These are phyloP conservation scores for Prunella strophiata DNA, from an alignment of 2,797 vertebrate species.

Conservation along the genomic window DNA sequence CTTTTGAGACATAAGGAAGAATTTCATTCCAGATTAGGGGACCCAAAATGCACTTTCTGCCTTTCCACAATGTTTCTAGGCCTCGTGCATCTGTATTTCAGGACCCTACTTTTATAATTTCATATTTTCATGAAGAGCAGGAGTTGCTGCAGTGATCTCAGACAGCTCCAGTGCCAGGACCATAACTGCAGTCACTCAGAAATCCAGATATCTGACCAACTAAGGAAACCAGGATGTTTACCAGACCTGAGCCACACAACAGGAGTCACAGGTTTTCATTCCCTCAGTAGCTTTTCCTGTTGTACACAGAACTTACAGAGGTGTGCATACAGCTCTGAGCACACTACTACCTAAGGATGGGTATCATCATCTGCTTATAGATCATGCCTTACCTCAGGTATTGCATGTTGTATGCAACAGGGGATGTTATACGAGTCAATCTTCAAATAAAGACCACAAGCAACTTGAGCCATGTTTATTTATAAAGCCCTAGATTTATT, in stretches of 20 bases:
- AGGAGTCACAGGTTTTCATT: neutral
- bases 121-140: neutral
- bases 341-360: neutral
- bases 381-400: neutral
- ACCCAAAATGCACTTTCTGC: neutral
- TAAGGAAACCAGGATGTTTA: fast-evolving
- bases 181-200: fast-evolving
- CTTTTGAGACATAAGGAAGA: neutral
- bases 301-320: neutral
- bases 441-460: neutral
- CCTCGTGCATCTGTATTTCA: neutral
- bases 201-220: neutral
- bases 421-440: fast-evolving
- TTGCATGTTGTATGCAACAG: neutral
- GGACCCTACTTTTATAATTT: neutral
- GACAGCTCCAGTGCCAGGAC: neutral
- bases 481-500: neutral
- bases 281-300: neutral
- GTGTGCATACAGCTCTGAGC: neutral
- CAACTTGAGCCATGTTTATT: neutral
- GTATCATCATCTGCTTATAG: neutral
- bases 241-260: neutral
- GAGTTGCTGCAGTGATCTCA: neutral
- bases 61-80: neutral
- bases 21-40: neutral